These are phyloP conservation scores for Ectemnius cavifrons DNA, from an alignment of 2,888 invertebrate genomes.

Conservation along the genomic window DNA sequence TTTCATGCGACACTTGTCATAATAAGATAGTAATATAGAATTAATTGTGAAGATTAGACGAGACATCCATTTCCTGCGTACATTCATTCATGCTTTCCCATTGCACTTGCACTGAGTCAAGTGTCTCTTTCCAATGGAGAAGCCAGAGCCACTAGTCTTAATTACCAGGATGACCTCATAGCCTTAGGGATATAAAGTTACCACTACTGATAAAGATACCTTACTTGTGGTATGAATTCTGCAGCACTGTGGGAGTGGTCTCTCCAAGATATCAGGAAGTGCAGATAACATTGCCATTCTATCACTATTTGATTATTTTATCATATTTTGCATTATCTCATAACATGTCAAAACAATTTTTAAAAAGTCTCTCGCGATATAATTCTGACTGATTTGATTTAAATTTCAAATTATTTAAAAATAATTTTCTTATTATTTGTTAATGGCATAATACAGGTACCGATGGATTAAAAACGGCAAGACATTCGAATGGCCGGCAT, in stretches of 20 bases:
- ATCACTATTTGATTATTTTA: conserved; percentile 3
- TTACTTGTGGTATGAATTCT: conserved; percentile 51
- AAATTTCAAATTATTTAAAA: no score
- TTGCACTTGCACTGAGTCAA: conserved; percentile 40
- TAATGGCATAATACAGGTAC: conserved; percentile 81
- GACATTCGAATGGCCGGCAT: conserved; percentile 95
- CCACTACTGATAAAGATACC: conserved; percentile 68
- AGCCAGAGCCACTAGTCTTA: conserved; percentile 74
- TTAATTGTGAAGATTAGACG: no score
- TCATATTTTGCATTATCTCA: background rate
- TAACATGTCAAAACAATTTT: no score
- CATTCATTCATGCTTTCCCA: conserved; percentile 46
- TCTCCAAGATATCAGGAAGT: conserved; percentile 30
- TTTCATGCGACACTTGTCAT: no score
- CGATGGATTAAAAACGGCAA: conserved; percentile 98
- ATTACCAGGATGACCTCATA: conserved; percentile 77
- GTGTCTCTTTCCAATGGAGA: conserved; percentile 57
- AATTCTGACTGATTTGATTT: no score
- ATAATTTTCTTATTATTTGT: background rate
- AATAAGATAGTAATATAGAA: no score
- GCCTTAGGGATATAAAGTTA: conserved; percentile 72
- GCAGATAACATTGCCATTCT: background rate
- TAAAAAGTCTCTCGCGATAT: no score
- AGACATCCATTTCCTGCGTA: conserved; percentile 18
- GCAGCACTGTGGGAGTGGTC: conserved; percentile 57